Conservation (phyloP, 2,888 invertebrate genomes). For the Lasioglossum marginatum region DNA sequence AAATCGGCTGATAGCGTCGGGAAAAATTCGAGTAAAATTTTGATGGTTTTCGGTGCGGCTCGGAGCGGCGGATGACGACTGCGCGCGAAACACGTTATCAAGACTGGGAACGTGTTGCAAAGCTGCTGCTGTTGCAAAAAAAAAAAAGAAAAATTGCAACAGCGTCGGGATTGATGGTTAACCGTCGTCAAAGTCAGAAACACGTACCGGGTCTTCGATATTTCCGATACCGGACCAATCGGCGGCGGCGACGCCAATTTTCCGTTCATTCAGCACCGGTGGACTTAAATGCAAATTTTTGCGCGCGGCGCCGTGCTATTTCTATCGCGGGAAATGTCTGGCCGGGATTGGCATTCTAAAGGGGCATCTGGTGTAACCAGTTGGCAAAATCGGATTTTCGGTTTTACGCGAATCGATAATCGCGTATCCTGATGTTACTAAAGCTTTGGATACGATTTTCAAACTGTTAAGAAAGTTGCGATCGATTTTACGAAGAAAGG, state of each 20-base stretch:
- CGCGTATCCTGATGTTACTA: not conserved
- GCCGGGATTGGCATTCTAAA: constrained; percentile 40
- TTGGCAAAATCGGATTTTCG: not conserved
- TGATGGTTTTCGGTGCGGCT: not conserved
- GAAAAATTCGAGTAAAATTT: not conserved
- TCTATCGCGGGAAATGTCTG: constrained; percentile 31
- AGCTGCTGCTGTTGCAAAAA: not conserved
- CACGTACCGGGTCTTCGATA: constrained; percentile 29
- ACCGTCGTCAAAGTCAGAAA: constrained; percentile 48
- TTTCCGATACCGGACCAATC: constrained; percentile 21
- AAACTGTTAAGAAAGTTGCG: not conserved
- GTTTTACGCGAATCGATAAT: not conserved
- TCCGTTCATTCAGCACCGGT: constrained; percentile 38
- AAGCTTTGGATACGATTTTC: not conserved
- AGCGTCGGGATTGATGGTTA: constrained; percentile 30
- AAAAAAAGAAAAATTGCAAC: not conserved
- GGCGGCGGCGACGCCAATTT: constrained; percentile 31
- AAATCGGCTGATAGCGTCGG: not conserved
- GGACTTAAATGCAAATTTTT: constrained; percentile 36
- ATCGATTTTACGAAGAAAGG: constrained; percentile 13
- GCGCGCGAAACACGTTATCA: constrained; percentile 10
- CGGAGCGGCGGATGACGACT: not conserved
- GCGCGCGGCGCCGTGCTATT: constrained; percentile 22
- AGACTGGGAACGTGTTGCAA: not conserved
- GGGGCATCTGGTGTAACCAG: not conserved